phyloP scores from a whole-genome alignment of 2,113 vertebrate species.

The Varanus salvator region DNA sequence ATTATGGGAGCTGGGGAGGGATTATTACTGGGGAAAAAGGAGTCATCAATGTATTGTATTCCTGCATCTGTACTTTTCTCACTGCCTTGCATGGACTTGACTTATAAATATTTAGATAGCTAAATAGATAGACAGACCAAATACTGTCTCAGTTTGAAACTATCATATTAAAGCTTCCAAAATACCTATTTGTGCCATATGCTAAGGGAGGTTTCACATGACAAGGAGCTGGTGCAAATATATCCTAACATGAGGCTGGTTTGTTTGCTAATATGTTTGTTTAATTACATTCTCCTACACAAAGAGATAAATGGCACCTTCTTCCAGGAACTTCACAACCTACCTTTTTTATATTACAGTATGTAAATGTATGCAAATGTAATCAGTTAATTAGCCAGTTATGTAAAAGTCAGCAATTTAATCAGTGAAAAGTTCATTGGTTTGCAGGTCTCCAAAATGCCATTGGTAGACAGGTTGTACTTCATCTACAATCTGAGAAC shows the following conservation, averaged over 20 bases:
- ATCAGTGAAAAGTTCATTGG: neutral
- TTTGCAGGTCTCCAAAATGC: neutral
- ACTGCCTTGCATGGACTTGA: too few species aligned
- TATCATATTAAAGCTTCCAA: neutral
- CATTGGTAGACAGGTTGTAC: neutral
- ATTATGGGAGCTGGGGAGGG: too few species aligned
- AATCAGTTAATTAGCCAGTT: constrained; percentile 15
- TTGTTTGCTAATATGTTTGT: neutral
- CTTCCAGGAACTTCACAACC: neutral
- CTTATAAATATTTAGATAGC: neutral
- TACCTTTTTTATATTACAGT: neutral
- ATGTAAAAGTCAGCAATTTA: neutral
- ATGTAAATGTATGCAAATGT: constrained; percentile 5
- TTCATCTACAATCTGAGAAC: neutral
- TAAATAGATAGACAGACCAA: neutral
- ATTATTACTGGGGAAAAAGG: too few species aligned
- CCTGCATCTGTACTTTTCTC: too few species aligned
- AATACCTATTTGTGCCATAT: too few species aligned
- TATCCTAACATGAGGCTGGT: neutral
- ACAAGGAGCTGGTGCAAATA: neutral
- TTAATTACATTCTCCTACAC: neutral
- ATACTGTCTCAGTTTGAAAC: neutral
- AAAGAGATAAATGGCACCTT: neutral
- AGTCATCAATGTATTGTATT: too few species aligned
- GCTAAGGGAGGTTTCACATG: neutral